Evolutionary conservation across 2,888 invertebrate species (phyloP).

Genomic region (Norana najaformis): DNA sequence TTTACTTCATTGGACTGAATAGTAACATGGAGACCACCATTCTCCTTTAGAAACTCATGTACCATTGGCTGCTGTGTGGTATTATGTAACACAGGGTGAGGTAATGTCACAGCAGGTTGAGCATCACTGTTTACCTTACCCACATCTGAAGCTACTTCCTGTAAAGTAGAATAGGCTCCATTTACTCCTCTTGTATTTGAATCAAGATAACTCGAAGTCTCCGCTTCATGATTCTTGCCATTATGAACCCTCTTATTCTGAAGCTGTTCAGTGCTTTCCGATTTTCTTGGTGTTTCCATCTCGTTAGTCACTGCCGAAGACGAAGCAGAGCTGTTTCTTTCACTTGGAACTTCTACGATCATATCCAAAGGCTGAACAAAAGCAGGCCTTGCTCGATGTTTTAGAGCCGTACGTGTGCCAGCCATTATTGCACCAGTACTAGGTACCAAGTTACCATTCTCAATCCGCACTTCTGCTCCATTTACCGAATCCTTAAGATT

Average conservation of each 20-base stretch:
- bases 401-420: not conserved
- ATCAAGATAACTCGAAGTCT: not conserved
- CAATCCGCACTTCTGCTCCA: not conserved
- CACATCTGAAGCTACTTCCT: not conserved
- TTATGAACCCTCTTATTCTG: not conserved
- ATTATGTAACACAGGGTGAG: not conserved
- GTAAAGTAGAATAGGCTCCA: not conserved
- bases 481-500: not conserved
- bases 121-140: not conserved
- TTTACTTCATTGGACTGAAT: too few species aligned
- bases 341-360: not conserved
- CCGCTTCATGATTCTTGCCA: not conserved
- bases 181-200: not conserved
- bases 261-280: not conserved
- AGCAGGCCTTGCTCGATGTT: not conserved
- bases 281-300: not conserved
- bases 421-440: not conserved
- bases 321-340: not conserved
- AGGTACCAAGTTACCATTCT: not conserved
- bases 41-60: not conserved
- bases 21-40: not conserved
- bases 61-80: not conserved
- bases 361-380: slow-evolving; percentile 13
- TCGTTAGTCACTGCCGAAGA: not conserved
- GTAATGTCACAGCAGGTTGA: not conserved